Evolutionary conservation across 2,797 vertebrate genomes (phyloP), one percentile per base, ranked within the genome.

Genomic region (Enteromius mattozi): DNA sequence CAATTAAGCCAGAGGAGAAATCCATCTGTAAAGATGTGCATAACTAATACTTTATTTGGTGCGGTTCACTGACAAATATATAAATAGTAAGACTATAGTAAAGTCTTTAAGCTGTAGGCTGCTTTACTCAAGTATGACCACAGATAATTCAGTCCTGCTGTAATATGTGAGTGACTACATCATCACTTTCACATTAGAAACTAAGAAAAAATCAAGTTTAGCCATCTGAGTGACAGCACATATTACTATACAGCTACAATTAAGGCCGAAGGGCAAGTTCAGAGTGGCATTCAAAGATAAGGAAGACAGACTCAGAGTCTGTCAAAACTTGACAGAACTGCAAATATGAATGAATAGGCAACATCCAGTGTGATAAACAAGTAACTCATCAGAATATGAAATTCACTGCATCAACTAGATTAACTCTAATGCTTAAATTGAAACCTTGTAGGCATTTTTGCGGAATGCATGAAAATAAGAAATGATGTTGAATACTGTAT

Each of bases 301-400:
- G 27, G 13, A 74, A 19, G 51, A 54, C 27, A 61, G 19, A 30
- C 45, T 51, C 0, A 81, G 27, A 42, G 33, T 61, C 63, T 27
- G 37, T 37, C 24, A 61, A 75, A 45, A 40, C 80, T 70, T 59
- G 76, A 82, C 63, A 69, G 45, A 76, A 84, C 21, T 77, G 72
- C 71, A 84, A 85, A 83, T 49, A 72, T 68, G 66, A 77, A 81
- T 24, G 40, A 35, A 49, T n/a, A 79, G 54, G 19, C 27, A 82
- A 40, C 51, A 84, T 81, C 65, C 27, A 80, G 79, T 82, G 79
- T 65, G 17, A 87, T 13, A 68, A 78, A 65, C 47, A 80, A 35
- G 63, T 61, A 42, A 74, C 47, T 59, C 56, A 63, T 82, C 51
- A 47, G 35, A 74, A 75, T 69, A 75, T 75, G 7, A 66, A 76